Percentiles rank a stretch among this genome's conserved stretches.
These are phyloP conservation scores for Agriopis leucophaearia DNA, from an alignment of 2,888 invertebrate species.

Conservation along the genomic window DNA sequence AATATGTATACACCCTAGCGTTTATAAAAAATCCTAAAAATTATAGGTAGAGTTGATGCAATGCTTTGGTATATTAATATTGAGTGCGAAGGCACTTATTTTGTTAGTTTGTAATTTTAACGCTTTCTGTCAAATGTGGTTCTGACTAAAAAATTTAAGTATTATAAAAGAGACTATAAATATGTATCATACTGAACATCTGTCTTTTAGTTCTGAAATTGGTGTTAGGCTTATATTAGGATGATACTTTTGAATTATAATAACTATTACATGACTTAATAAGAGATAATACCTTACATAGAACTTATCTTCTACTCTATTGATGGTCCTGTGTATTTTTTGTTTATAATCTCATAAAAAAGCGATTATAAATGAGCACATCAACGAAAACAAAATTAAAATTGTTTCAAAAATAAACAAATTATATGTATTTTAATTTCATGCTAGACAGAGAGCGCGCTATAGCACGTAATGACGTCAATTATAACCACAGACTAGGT, in stretches of 20 bases:
- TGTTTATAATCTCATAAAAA: too few relatives aligned
- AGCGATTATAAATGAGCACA: too few relatives aligned
- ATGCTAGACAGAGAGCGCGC: too few relatives aligned
- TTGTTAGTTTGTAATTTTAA: constrained; percentile 23
- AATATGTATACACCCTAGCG: not conserved
- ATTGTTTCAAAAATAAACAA: too few relatives aligned
- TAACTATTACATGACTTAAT: not conserved
- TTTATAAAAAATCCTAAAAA: constrained; percentile 5
- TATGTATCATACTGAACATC: constrained; percentile 30
- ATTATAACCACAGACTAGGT: too few relatives aligned
- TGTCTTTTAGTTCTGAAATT: constrained; percentile 16
- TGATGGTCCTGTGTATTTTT: too few relatives aligned
- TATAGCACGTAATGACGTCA: too few relatives aligned
- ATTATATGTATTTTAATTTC: too few relatives aligned
- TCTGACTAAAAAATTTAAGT: constrained; percentile 25
- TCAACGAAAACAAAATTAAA: too few relatives aligned
- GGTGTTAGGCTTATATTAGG: constrained; percentile 19
- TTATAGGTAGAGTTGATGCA: constrained; percentile 11
- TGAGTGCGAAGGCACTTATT: constrained; percentile 29
- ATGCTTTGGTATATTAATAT: constrained; percentile 12
- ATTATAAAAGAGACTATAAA: constrained; percentile 33
- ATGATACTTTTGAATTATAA: constrained; percentile 14
- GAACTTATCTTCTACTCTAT: not conserved
- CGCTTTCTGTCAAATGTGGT: constrained; percentile 15
- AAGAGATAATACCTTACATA: constrained; percentile 1